phyloP scores from a whole-genome alignment of 2,113 vertebrate genomes.

The Clarias gariepinus region DNA sequence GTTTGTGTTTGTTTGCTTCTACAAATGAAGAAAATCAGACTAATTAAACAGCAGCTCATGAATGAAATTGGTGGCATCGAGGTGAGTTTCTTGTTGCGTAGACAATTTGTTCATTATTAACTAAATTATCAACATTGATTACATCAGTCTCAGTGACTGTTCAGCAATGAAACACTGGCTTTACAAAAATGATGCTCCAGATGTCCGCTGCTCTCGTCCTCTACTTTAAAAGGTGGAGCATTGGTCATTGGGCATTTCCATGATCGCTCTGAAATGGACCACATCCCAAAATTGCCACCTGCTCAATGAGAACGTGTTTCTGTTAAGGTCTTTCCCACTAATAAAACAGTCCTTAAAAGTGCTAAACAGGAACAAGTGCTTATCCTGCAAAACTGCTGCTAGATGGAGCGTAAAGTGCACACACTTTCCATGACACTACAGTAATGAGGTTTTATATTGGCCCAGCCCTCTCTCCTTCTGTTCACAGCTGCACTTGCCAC shows the following conservation, averaged over 20 bases:
- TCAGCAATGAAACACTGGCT: too few species aligned
- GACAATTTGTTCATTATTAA: slow-evolving; percentile 1
- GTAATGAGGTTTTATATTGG: slow-evolving; percentile 62
- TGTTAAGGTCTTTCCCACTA: slow-evolving; percentile 40
- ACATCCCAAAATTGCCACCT: slow-evolving; percentile 3
- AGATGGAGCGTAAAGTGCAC: slow-evolving; percentile 59
- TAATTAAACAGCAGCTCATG: slow-evolving; percentile 22
- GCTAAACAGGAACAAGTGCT: slow-evolving; percentile 56
- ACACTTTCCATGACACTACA: slow-evolving; percentile 59
- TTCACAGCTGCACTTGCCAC: slow-evolving; percentile 31
- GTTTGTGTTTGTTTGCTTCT: neutral
- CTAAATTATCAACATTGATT: neutral
- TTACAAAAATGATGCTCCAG: neutral
- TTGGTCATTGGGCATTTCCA: neutral
- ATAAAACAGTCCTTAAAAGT: slow-evolving; percentile 50
- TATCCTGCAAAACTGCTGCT: slow-evolving; percentile 59
- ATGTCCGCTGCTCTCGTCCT: neutral
- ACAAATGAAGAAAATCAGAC: neutral
- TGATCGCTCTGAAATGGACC: neutral
- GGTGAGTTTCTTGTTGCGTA: neutral
- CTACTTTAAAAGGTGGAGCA: neutral
- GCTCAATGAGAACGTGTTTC: slow-evolving; percentile 35
- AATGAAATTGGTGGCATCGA: neutral
- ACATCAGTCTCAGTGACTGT: neutral
- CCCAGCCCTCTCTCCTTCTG: slow-evolving; percentile 43